Conservation (phyloP, 1,140 invertebrate genomes). For the Ericerus pela region DNA sequence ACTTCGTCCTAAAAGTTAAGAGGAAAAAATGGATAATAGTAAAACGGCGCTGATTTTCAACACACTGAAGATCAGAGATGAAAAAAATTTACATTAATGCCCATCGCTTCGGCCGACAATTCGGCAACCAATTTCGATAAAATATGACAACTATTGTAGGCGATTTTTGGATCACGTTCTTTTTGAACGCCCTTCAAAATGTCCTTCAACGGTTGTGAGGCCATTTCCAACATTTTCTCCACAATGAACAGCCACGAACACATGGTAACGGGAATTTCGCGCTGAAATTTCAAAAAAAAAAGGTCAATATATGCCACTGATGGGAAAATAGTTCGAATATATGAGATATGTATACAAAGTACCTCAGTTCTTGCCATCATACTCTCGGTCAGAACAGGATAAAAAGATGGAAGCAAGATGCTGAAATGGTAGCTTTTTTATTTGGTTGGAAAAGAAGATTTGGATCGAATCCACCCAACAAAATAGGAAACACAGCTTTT, state of each 20-base stretch:
- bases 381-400: neutral
- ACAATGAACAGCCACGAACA: conserved; percentile 77
- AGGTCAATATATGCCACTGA: too few relatives aligned
- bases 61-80: neutral
- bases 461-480: conserved; percentile 28
- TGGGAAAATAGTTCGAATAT: too few relatives aligned
- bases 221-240: conserved; percentile 63
- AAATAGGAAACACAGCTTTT: conserved; percentile 58
- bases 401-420: neutral
- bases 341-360: neutral
- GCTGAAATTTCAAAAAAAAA: conserved; percentile 26
- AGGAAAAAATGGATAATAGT: conserved; percentile 15
- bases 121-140: conserved; percentile 74
- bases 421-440: neutral
- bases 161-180: conserved; percentile 43
- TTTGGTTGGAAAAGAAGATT: neutral
- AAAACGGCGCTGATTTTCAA: conserved; percentile 5
- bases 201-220: conserved; percentile 58
- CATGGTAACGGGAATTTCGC: conserved; percentile 24
- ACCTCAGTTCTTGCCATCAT: conserved; percentile 1
- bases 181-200: conserved; percentile 41
- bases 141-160: conserved; percentile 72
- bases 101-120: conserved; percentile 61
- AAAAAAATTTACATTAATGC: conserved; percentile 39
- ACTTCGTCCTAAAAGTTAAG: conserved; percentile 48